These are phyloP conservation scores for Colaptes auratus DNA, from an alignment of 2,113 vertebrate species.

Conservation along the genomic window DNA sequence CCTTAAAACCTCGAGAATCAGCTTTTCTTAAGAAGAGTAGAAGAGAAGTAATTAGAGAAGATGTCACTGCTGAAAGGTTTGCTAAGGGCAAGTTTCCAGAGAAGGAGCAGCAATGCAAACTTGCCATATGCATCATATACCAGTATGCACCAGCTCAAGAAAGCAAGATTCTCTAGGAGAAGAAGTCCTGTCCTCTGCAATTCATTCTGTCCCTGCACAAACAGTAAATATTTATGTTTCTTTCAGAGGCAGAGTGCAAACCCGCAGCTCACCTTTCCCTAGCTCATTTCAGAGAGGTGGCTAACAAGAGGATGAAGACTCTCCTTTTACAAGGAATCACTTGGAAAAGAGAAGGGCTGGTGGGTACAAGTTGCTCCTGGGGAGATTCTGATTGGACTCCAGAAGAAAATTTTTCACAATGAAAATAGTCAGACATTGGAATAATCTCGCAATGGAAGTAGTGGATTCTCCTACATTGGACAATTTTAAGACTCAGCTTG, in stretches of 20 bases:
- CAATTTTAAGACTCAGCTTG: too few species aligned
- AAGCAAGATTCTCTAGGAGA: not conserved
- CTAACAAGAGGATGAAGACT: too few species aligned
- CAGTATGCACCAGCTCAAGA: not conserved
- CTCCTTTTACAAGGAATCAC: too few species aligned
- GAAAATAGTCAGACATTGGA: too few species aligned
- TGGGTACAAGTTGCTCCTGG: too few species aligned
- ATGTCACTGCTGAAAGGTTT: not conserved
- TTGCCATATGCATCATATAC: not conserved
- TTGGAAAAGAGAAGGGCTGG: too few species aligned
- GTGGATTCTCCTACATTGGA: too few species aligned
- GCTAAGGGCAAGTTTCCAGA: not conserved
- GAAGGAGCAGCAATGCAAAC: not conserved
- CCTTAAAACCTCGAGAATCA: not conserved
- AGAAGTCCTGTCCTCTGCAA: not conserved
- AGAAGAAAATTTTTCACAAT: too few species aligned
- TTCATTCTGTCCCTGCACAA: not conserved
- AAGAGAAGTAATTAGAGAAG: not conserved
- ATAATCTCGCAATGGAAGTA: too few species aligned
- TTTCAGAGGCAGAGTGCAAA: not conserved
- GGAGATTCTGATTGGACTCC: too few species aligned
- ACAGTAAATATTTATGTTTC: not conserved
- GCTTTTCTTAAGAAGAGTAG: not conserved
- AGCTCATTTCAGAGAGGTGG: not conserved
- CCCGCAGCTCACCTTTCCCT: not conserved